Conservation (phyloP, 2,888 invertebrate species). For the Cerastis rubricosa region DNA sequence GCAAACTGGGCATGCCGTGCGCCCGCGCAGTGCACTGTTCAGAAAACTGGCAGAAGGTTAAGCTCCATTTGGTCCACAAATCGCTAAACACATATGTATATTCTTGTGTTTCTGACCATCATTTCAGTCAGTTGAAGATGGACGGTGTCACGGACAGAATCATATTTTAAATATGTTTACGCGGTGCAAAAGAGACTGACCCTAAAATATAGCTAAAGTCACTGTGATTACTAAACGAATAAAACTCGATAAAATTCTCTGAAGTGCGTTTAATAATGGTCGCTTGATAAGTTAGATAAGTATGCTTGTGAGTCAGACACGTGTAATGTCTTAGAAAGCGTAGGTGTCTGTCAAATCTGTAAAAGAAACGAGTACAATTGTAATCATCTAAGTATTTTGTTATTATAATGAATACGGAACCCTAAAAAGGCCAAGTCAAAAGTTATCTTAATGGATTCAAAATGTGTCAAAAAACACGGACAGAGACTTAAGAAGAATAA, state of each 20-base stretch:
- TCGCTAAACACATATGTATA: neutral
- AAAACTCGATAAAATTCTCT: neutral
- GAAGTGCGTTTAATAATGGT: neutral
- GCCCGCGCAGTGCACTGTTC: neutral
- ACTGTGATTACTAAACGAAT: neutral
- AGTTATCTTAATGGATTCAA: neutral
- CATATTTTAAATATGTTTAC: neutral
- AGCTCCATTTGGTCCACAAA: neutral
- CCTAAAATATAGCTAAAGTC: neutral
- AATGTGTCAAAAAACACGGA: neutral
- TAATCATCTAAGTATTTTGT: neutral
- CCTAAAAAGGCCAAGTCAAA: neutral
- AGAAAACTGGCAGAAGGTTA: conserved; percentile 26
- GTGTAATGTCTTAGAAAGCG: neutral
- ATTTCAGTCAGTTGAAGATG: neutral
- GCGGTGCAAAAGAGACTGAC: neutral
- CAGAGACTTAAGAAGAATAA: neutral
- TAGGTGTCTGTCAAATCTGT: neutral
- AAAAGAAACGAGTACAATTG: neutral
- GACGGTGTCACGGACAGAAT: no score
- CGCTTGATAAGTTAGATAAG: neutral
- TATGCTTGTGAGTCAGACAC: neutral
- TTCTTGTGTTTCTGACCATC: neutral
- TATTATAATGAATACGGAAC: neutral
- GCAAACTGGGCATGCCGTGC: conserved; percentile 39